Conservation (phyloP, 2,888 invertebrate species). For the Nebria salina region DNA sequence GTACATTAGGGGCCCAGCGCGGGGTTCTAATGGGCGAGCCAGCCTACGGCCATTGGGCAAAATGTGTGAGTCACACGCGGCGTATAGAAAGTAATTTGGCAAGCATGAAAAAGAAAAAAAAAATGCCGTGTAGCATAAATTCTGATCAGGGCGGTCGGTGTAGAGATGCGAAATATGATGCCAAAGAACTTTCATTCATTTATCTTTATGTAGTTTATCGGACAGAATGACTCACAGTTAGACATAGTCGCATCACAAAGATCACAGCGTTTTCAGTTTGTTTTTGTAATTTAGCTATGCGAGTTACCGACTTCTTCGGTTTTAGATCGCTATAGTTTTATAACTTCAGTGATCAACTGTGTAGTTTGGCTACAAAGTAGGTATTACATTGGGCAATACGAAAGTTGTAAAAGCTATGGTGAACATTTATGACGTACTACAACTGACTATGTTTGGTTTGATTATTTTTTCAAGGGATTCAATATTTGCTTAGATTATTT, state of each 20-base stretch:
- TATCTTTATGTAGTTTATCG: conserved; percentile 1
- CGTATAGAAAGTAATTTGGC: conserved; percentile 26
- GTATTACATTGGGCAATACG: not conserved
- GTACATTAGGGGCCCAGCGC: not conserved
- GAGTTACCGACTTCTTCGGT: not conserved
- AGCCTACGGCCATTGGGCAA: not conserved
- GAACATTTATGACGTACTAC: not conserved
- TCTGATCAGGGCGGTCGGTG: conserved; percentile 1
- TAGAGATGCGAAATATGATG: not conserved
- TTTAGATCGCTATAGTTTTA: not conserved
- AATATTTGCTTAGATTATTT: too few relatives aligned
- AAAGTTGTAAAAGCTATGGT: not conserved
- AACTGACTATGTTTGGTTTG: not conserved
- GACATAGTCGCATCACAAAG: not conserved
- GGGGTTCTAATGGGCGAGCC: too few relatives aligned
- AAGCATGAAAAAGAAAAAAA: not conserved
- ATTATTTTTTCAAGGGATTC: not conserved
- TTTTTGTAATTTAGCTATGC: conserved; percentile 5
- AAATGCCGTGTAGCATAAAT: conserved; percentile 13
- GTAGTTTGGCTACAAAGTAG: not conserved
- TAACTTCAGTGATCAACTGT: not conserved
- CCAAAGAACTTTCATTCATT: conserved; percentile 21
- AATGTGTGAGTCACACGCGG: not conserved
- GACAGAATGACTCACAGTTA: conserved; percentile 1
- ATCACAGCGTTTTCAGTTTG: not conserved